These are phyloP conservation scores for Pitangus sulphuratus DNA, from an alignment of 2,797 vertebrate species.

Conservation along the genomic window DNA sequence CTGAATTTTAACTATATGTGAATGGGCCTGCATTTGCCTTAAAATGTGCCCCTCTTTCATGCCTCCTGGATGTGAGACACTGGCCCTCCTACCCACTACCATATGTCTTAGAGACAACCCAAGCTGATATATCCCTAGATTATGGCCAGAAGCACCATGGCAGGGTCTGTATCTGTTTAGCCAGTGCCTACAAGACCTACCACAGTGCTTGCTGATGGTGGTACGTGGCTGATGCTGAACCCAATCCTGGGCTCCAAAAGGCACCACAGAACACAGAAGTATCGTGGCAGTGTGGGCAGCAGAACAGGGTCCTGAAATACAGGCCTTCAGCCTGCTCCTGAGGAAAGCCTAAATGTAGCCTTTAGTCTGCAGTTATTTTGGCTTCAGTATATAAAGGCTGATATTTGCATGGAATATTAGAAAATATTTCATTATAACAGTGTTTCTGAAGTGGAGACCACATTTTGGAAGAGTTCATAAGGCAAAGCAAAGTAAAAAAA, in stretches of 20 bases:
- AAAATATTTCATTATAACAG: conserved; percentile 62
- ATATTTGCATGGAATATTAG: conserved; percentile 65
- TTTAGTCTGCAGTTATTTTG: background rate
- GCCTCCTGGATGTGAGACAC: background rate
- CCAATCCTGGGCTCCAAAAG: background rate
- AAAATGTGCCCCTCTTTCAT: background rate
- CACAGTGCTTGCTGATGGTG: background rate
- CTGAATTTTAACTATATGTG: background rate
- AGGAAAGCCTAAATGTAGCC: background rate
- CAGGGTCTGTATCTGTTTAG: background rate
- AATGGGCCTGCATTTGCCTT: background rate
- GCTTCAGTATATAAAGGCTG: conserved; percentile 6
- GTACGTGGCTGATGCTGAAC: background rate
- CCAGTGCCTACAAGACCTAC: background rate
- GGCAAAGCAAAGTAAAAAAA: background rate
- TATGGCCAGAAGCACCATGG: background rate
- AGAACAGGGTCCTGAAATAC: background rate
- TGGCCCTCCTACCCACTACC: rapidly evolving
- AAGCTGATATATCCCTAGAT: background rate
- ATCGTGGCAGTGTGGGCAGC: background rate
- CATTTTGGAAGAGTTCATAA: conserved; percentile 45
- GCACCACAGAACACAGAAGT: background rate
- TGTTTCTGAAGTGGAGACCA: conserved; percentile 49
- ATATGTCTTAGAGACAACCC: background rate
- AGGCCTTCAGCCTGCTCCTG: background rate